Percentiles rank a stretch among this genome's conserved stretches.
Conservation (phyloP, 1,140 invertebrate species). For the Drosophila tsacasi region DNA sequence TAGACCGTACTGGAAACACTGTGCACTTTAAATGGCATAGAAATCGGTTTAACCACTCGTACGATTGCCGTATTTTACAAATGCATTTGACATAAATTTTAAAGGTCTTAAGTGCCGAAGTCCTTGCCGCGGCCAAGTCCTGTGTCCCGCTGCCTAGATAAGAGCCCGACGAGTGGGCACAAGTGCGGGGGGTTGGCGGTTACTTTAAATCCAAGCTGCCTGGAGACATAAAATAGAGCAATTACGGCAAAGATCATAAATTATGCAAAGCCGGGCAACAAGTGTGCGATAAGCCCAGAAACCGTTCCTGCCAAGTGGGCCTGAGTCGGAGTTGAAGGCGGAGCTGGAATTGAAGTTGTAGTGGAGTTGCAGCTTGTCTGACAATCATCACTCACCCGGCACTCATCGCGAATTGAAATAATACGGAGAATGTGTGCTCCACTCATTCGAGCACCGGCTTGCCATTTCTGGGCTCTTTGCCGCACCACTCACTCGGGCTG, state of each 20-base stretch:
- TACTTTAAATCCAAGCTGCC: slow-evolving; percentile 64
- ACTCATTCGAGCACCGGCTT: slow-evolving; percentile 14
- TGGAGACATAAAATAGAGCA: slow-evolving; percentile 78
- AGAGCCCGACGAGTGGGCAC: slow-evolving; percentile 33
- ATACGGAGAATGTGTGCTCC: slow-evolving; percentile 23
- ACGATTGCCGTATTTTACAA: slow-evolving; percentile 82
- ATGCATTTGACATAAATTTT: slow-evolving; percentile 83
- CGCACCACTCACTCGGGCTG: slow-evolving; percentile 2
- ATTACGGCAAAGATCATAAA: slow-evolving; percentile 79
- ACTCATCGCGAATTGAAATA: slow-evolving; percentile 58
- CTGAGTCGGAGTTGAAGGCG: neutral
- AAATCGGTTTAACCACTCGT: slow-evolving; percentile 79
- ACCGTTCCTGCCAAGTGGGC: slow-evolving; percentile 15
- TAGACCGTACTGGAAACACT: slow-evolving; percentile 29
- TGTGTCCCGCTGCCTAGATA: slow-evolving; percentile 55
- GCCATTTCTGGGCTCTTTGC: slow-evolving; percentile 10
- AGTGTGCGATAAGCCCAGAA: slow-evolving; percentile 66
- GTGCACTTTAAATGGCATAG: slow-evolving; percentile 70
- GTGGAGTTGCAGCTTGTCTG: slow-evolving; percentile 33
- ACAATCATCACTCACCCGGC: slow-evolving; percentile 74
- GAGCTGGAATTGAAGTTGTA: neutral
- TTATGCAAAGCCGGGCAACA: slow-evolving; percentile 79
- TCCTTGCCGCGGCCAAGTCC: slow-evolving; percentile 7
- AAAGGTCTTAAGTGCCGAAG: slow-evolving; percentile 69
- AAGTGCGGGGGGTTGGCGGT: neutral